Evolutionary conservation across 2,797 vertebrate species (phyloP).

Genomic region (Enteromius anoplus): DNA sequence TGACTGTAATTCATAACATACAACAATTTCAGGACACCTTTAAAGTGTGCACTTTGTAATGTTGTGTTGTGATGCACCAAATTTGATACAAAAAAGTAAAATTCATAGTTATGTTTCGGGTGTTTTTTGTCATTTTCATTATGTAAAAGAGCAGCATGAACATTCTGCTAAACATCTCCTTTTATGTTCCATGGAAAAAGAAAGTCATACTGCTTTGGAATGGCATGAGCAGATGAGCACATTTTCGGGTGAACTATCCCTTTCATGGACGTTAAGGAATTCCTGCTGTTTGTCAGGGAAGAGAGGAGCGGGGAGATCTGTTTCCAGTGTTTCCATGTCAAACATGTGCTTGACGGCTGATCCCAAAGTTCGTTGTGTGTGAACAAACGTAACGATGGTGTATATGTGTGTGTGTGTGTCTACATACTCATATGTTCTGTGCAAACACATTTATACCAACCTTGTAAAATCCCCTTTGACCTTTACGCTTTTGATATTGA

Average conservation of each 20-base stretch:
- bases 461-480: slow-evolving; percentile 68
- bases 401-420: slow-evolving; percentile 68
- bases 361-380: slow-evolving; percentile 67
- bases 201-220: background rate
- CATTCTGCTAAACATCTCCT: background rate
- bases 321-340: slow-evolving; percentile 74
- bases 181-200: slow-evolving; percentile 7
- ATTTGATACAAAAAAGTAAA: background rate
- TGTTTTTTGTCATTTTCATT: background rate
- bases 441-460: slow-evolving; percentile 75
- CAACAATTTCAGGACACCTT: background rate
- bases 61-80: background rate
- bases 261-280: slow-evolving; percentile 53
- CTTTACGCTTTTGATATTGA: slow-evolving; percentile 61
- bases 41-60: background rate
- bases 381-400: slow-evolving; percentile 68
- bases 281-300: slow-evolving; percentile 57
- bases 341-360: slow-evolving; percentile 71
- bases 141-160: background rate
- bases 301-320: slow-evolving; percentile 55
- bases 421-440: slow-evolving; percentile 80
- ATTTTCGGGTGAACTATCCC: slow-evolving; percentile 8
- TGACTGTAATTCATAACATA: background rate
- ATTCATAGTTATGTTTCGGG: background rate
- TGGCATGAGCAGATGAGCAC: background rate